Percentiles rank a stretch among this genome's conserved stretches.
Evolutionary conservation across 2,113 vertebrate species (phyloP).

Genomic region (Actinemys pallida): DNA sequence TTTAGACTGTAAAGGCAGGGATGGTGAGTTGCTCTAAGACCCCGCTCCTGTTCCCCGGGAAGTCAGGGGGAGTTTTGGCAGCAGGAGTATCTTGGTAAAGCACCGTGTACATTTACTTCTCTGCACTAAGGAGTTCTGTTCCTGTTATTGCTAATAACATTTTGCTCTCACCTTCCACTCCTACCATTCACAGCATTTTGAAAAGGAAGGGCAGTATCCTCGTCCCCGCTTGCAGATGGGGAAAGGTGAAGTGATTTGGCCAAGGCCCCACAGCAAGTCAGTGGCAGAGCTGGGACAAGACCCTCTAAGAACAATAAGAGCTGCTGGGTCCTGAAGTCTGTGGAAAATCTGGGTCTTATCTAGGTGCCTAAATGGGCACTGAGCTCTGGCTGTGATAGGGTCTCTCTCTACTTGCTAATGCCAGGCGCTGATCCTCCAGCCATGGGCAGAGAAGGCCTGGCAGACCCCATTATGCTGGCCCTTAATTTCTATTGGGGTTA

Average conservation of each 20-base stretch:
- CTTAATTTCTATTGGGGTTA: constrained; percentile 21
- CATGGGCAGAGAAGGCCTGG: neutral
- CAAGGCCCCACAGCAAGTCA: accelerated
- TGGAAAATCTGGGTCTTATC: neutral
- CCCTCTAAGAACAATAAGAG: neutral
- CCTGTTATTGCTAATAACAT: neutral
- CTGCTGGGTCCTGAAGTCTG: accelerated
- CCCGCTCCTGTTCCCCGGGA: neutral
- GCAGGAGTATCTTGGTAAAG: neutral
- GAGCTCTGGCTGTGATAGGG: neutral
- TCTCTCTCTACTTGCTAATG: neutral
- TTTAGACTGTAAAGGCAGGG: accelerated
- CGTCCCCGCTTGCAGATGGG: neutral
- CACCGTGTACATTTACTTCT: neutral
- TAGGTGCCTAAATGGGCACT: neutral
- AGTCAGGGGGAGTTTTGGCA: neutral
- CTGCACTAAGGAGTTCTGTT: neutral
- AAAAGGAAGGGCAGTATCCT: accelerated
- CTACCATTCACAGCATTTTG: neutral
- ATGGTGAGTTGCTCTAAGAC: neutral
- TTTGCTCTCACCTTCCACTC: neutral
- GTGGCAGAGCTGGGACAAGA: neutral
- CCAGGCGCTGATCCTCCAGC: neutral
- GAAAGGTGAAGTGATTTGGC: neutral
- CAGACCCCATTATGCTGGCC: neutral